Percentiles rank a stretch among this genome's conserved stretches.
Evolutionary conservation across 1,140 invertebrate genomes (phyloP).

Genomic region (Cheumatopsyche charites): DNA sequence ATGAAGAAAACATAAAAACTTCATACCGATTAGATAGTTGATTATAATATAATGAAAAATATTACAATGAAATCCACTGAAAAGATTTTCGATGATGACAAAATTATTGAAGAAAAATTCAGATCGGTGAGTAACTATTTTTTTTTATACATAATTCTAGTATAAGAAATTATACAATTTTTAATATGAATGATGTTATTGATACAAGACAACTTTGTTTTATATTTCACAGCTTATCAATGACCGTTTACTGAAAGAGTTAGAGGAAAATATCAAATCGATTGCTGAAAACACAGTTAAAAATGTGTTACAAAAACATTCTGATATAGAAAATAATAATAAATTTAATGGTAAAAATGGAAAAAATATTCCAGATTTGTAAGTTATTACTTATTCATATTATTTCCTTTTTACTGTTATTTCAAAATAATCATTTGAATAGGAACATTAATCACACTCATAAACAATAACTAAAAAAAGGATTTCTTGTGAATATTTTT

Average conservation of each 20-base stretch:
- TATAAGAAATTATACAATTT: too few species aligned
- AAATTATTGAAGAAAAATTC: slow-evolving; percentile 2
- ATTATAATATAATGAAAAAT: too few species aligned
- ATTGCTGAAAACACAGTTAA: slow-evolving; percentile 12
- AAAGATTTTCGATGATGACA: neutral
- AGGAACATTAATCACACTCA: too few species aligned
- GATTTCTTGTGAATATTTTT: too few species aligned
- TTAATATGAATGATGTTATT: neutral
- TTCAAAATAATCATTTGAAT: too few species aligned
- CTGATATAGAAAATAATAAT: neutral
- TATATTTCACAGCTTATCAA: slow-evolving; percentile 25
- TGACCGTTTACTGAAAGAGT: slow-evolving; percentile 12
- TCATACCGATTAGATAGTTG: too few species aligned
- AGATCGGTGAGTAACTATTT: neutral
- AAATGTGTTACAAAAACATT: neutral
- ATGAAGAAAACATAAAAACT: too few species aligned
- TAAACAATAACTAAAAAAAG: too few species aligned
- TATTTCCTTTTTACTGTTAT: neutral
- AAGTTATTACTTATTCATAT: neutral
- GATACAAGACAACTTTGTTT: neutral
- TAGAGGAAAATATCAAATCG: slow-evolving; percentile 26
- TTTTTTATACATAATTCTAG: too few species aligned
- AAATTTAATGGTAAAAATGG: neutral
- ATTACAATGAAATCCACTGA: neutral
- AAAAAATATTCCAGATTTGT: neutral